phyloP scores from a whole-genome alignment of 1,140 invertebrate genomes.

The Zaprionus camerounensis region DNA sequence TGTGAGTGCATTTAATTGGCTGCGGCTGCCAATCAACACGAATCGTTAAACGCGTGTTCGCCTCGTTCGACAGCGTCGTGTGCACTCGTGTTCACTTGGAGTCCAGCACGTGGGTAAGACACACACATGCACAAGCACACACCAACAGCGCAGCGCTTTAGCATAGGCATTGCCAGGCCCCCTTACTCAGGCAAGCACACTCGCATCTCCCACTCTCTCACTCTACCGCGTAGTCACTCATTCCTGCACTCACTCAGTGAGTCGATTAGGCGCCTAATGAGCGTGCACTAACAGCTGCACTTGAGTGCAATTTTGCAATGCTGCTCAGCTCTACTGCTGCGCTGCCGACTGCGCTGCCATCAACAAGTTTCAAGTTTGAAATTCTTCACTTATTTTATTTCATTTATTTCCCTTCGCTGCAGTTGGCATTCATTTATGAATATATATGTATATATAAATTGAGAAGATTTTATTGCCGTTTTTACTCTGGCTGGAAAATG shows the following conservation, averaged over 20 bases:
- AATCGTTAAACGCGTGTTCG: constrained; percentile 28
- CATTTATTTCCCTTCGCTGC: constrained; percentile 1
- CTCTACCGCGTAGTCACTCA: constrained; percentile 1
- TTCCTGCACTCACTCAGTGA: constrained; percentile 14
- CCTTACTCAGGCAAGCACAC: background rate
- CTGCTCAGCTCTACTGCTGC: background rate
- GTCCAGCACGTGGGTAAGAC: constrained; percentile 6
- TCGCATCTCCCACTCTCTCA: background rate
- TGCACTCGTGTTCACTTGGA: constrained; percentile 1
- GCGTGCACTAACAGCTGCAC: constrained; percentile 57
- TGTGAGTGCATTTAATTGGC: constrained; percentile 56
- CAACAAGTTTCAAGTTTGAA: constrained; percentile 43
- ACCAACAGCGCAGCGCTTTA: background rate
- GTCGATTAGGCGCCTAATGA: constrained; percentile 70
- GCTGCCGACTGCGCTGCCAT: constrained; percentile 1
- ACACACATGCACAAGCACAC: background rate
- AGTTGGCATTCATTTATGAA: too few relatives aligned
- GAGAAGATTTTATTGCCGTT: constrained; percentile 13
- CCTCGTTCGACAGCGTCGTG: constrained; percentile 4
- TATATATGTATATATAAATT: background rate
- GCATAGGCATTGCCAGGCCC: background rate
- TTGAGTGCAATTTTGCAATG: constrained; percentile 32
- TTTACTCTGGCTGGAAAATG: constrained; percentile 26
- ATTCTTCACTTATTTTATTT: background rate
- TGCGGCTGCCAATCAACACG: constrained; percentile 55